Conservation (phyloP, 1,140 invertebrate genomes). For the Drosophila parabipectinata region DNA sequence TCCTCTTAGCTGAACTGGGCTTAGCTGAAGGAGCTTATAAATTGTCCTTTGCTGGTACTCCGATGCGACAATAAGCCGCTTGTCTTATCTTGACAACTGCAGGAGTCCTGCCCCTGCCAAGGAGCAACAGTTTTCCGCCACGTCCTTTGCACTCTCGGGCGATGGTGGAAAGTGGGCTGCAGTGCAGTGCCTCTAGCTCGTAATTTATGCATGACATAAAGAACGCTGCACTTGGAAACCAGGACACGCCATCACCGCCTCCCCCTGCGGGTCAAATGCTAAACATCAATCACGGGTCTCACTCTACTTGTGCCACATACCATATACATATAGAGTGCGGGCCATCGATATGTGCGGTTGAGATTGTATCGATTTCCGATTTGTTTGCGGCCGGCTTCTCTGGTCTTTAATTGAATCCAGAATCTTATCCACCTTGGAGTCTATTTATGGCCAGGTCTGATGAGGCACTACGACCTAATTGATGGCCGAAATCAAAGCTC, state of each 20-base stretch:
- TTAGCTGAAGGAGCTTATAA: not conserved
- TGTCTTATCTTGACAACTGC: not conserved
- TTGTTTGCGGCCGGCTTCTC: not conserved
- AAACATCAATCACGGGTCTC: not conserved
- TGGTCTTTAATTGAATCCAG: not conserved
- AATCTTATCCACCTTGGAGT: not conserved
- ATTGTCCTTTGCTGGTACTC: not conserved
- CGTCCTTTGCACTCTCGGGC: not conserved
- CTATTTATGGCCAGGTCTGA: not conserved
- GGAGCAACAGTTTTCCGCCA: not conserved
- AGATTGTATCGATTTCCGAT: not conserved
- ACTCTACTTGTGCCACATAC: not conserved
- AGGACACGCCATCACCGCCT: not conserved
- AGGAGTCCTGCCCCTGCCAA: not conserved
- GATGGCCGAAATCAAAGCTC: not conserved
- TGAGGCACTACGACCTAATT: not conserved
- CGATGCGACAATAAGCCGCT: conserved; percentile 1
- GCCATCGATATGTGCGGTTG: not conserved
- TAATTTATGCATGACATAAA: conserved; percentile 1
- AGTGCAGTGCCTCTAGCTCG: not conserved
- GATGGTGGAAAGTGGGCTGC: not conserved
- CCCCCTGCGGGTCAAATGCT: not conserved
- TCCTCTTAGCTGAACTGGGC: too few relatives aligned
- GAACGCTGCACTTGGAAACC: conserved; percentile 1
- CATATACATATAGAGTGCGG: not conserved